These are phyloP conservation scores for Chrysolina oricalcia DNA, from an alignment of 2,888 invertebrate genomes.

Conservation along the genomic window DNA sequence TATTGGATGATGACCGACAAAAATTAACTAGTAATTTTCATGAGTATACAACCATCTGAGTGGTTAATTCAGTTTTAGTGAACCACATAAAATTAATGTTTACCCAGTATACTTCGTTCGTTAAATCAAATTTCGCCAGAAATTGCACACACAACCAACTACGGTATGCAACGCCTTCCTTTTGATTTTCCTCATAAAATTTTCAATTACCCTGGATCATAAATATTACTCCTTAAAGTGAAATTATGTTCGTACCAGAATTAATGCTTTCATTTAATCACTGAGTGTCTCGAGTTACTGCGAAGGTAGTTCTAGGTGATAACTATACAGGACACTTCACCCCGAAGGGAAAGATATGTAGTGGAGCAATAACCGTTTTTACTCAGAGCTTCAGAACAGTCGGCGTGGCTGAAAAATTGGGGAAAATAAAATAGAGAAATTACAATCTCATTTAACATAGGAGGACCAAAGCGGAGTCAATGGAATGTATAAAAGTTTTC, in stretches of 20 bases:
- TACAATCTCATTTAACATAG: too few relatives aligned
- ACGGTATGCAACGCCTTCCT: neutral
- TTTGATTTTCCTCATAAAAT: conserved; percentile 11
- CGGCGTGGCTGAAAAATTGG: too few relatives aligned
- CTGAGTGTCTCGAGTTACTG: neutral
- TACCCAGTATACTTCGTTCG: neutral
- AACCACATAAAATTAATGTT: neutral
- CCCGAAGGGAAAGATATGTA: neutral
- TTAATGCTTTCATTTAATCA: neutral
- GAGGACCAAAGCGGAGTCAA: too few relatives aligned
- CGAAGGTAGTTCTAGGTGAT: neutral
- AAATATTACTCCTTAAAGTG: neutral
- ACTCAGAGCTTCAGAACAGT: too few relatives aligned
- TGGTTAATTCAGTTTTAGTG: neutral
- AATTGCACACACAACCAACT: neutral
- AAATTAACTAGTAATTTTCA: too few relatives aligned
- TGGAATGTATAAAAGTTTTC: too few relatives aligned
- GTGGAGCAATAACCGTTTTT: neutral
- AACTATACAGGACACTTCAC: neutral
- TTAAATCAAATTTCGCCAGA: neutral
- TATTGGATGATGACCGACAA: too few relatives aligned
- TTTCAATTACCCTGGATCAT: conserved; percentile 5
- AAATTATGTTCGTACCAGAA: neutral
- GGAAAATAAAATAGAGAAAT: too few relatives aligned
- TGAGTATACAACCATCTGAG: too few relatives aligned